Conservation (phyloP, 1,140 invertebrate genomes). For the Cydia strobilella region DNA sequence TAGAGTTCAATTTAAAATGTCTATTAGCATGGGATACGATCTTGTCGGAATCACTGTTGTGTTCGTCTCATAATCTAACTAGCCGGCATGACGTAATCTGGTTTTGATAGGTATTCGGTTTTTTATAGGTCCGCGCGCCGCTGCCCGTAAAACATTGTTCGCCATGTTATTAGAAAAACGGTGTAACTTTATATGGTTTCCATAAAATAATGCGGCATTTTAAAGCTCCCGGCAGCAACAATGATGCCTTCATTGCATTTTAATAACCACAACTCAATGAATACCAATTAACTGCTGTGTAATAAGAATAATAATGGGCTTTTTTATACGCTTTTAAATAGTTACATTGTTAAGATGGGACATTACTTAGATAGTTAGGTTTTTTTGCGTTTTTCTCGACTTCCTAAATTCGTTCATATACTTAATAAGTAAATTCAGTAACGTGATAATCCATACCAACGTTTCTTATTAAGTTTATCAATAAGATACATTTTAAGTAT, state of each 20-base stretch:
- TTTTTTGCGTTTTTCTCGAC: too few relatives aligned
- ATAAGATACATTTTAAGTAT: too few relatives aligned
- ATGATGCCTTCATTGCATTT: neutral
- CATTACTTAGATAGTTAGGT: too few relatives aligned
- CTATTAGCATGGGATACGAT: neutral
- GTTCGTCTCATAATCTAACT: constrained; percentile 15
- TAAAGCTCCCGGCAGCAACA: neutral
- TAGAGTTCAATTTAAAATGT: neutral
- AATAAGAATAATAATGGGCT: neutral
- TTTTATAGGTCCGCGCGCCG: constrained; percentile 18
- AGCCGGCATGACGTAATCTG: constrained; percentile 27
- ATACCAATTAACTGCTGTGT: neutral
- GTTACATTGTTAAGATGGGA: neutral
- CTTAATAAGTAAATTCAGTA: too few relatives aligned
- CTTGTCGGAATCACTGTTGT: neutral
- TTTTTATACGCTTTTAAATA: neutral
- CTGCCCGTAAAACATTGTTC: constrained; percentile 16
- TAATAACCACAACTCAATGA: neutral
- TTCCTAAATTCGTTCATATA: too few relatives aligned
- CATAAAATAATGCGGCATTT: neutral
- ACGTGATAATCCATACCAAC: too few relatives aligned
- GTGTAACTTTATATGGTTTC: constrained; percentile 3
- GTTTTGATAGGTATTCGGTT: constrained; percentile 26
- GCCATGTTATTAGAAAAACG: neutral
- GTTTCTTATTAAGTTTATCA: too few relatives aligned